A percentile compares a stretch with the other conserved stretches of the same genome.
Conservation (phyloP, 2,113 vertebrate genomes). For the Noturus placidus region DNA sequence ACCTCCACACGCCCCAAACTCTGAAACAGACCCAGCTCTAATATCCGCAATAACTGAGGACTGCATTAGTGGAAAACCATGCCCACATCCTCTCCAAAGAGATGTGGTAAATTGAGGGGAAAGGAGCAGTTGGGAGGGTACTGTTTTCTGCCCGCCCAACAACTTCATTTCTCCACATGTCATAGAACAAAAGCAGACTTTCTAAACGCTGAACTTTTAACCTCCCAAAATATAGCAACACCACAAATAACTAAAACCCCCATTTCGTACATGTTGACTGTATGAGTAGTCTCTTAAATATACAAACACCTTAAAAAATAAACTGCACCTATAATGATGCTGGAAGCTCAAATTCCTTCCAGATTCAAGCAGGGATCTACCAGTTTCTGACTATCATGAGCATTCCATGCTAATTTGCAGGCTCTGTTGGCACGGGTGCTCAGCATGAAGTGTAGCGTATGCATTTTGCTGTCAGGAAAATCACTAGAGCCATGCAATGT, state of each 20-base stretch:
- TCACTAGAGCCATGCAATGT: slow-evolving; percentile 71
- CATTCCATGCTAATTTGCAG: slow-evolving; percentile 62
- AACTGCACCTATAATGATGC: slow-evolving; percentile 43
- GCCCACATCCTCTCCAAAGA: slow-evolving; percentile 63
- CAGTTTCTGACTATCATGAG: slow-evolving; percentile 53
- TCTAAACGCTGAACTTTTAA: slow-evolving; percentile 65
- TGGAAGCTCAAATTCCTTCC: slow-evolving; percentile 58
- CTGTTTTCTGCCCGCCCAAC: slow-evolving; percentile 56
- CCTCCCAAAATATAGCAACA: slow-evolving; percentile 49
- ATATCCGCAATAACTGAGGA: slow-evolving; percentile 58
- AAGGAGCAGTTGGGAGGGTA: slow-evolving; percentile 46
- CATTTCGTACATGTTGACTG: slow-evolving; percentile 25
- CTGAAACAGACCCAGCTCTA: slow-evolving; percentile 52
- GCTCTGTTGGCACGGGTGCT: slow-evolving; percentile 58
- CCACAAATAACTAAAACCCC: slow-evolving; percentile 49
- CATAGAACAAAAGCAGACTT: slow-evolving; percentile 66
- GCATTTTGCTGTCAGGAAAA: slow-evolving; percentile 68
- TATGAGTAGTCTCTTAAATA: slow-evolving; percentile 32
- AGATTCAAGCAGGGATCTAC: slow-evolving; percentile 56
- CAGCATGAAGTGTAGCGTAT: slow-evolving; percentile 56
- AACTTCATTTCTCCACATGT: slow-evolving; percentile 56
- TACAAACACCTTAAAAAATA: slow-evolving; percentile 50
- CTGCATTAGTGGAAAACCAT: slow-evolving; percentile 59
- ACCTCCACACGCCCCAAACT: slow-evolving; percentile 40
- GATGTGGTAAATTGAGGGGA: slow-evolving; percentile 62